Percentiles rank a stretch among this genome's conserved stretches.
These are phyloP conservation scores for Phenganax marumi DNA, from an alignment of 92 coral and sea anemone genomes.

Conservation along the genomic window DNA sequence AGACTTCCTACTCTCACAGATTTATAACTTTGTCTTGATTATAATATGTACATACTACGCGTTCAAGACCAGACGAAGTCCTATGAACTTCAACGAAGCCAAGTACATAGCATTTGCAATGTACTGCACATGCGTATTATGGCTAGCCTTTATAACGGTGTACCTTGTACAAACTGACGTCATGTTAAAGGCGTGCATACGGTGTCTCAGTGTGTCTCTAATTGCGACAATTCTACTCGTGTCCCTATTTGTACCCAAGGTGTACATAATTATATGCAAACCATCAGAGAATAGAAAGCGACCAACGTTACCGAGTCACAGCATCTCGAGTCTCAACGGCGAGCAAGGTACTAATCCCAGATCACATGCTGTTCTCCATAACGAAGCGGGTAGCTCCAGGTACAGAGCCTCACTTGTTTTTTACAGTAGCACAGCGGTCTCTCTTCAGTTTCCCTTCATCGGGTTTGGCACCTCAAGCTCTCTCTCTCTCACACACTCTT, in stretches of 20 bases:
- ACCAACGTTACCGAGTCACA: slow-evolving; percentile 70
- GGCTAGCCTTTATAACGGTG: slow-evolving; percentile 90
- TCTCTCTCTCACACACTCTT: too few species aligned
- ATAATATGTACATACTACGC: slow-evolving; percentile 91
- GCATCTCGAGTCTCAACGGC: slow-evolving; percentile 74
- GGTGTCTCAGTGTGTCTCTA: slow-evolving; percentile 81
- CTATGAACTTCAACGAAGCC: slow-evolving; percentile 97
- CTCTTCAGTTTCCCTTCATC: neutral
- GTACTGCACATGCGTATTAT: slow-evolving; percentile 90
- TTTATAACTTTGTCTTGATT: slow-evolving; percentile 88
- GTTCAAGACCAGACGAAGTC: slow-evolving; percentile 91
- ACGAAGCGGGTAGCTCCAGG: slow-evolving; percentile 19
- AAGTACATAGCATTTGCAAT: slow-evolving; percentile 95
- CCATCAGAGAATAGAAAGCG: slow-evolving; percentile 87
- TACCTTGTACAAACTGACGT: slow-evolving; percentile 75
- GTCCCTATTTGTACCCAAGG: slow-evolving; percentile 85
- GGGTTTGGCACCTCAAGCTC: neutral
- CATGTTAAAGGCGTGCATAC: slow-evolving; percentile 67
- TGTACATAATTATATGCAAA: slow-evolving; percentile 76
- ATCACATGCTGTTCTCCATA: neutral
- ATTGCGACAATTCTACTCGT: slow-evolving; percentile 84
- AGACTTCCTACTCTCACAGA: slow-evolving; percentile 93
- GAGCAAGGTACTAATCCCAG: slow-evolving; percentile 15
- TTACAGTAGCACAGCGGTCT: neutral
- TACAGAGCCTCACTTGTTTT: neutral